Conservation (phyloP, 2,888 invertebrate species). For the Eupithecia abbreviata region DNA sequence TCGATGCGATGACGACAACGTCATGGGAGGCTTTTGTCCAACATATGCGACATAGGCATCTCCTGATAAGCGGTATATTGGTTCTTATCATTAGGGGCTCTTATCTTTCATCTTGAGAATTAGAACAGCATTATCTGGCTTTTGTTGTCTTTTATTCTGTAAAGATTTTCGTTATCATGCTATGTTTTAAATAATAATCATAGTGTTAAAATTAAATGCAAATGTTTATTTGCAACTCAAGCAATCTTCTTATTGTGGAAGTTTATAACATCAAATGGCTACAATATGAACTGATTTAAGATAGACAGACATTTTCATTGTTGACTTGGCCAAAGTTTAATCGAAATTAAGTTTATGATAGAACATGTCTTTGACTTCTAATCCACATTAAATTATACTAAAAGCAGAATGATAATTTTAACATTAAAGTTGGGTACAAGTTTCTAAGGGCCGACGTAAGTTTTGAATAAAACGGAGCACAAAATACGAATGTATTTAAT, state of each 20-base stretch:
- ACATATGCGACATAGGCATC: too few relatives aligned
- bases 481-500: neutral
- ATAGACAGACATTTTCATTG: neutral
- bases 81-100: too few relatives aligned
- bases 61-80: too few relatives aligned
- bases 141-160: too few relatives aligned
- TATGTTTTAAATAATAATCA: too few relatives aligned
- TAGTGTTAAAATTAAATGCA: neutral
- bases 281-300: neutral
- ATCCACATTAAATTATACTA: neutral
- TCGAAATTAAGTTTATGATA: neutral
- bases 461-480: neutral
- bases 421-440: conserved; percentile 1
- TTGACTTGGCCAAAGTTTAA: neutral
- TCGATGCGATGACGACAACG: too few relatives aligned
- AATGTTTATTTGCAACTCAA: neutral
- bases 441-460: neutral
- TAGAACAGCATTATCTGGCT: too few relatives aligned
- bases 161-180: too few relatives aligned
- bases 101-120: too few relatives aligned
- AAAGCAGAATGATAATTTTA: neutral
- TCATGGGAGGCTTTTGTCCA: too few relatives aligned
- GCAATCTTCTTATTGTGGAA: neutral
- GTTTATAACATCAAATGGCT: neutral
- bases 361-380: neutral